Evolutionary conservation across 2,113 vertebrate genomes (phyloP).

Genomic region (Pomatorhinus ruficollis): DNA sequence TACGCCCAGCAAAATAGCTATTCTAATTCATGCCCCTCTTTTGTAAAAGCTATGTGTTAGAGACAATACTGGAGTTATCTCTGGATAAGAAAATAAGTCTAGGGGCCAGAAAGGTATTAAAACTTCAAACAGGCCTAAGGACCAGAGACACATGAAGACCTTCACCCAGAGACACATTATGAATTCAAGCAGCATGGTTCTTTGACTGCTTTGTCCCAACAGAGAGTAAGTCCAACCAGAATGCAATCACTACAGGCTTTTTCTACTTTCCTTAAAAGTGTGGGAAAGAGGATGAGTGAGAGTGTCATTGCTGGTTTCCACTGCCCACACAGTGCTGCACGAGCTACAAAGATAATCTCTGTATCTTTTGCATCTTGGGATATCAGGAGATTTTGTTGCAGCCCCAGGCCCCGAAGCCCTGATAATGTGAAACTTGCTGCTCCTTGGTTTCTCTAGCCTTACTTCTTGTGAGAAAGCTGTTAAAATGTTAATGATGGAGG

Average conservation of each 20-base stretch:
- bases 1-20: neutral
- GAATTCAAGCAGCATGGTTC: neutral
- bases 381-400: neutral
- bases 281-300: neutral
- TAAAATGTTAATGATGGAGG: neutral
- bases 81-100: neutral
- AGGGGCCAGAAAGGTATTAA: neutral
- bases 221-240: neutral
- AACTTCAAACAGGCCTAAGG: neutral
- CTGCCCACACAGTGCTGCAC: neutral
- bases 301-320: neutral
- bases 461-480: neutral
- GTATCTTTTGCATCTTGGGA: neutral
- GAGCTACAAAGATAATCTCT: neutral
- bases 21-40: neutral
- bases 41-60: neutral
- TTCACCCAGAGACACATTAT: neutral
- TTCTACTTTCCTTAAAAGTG: neutral
- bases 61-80: neutral
- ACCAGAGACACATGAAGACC: neutral
- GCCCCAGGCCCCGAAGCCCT: rapidly evolving
- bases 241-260: neutral
- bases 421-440: neutral
- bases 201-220: neutral
- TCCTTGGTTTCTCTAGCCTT: neutral